Evolutionary conservation across 2,113 vertebrate genomes (phyloP), one percentile per base, ranked within the genome.

Genomic region (Austrofundulus limnaeus): DNA sequence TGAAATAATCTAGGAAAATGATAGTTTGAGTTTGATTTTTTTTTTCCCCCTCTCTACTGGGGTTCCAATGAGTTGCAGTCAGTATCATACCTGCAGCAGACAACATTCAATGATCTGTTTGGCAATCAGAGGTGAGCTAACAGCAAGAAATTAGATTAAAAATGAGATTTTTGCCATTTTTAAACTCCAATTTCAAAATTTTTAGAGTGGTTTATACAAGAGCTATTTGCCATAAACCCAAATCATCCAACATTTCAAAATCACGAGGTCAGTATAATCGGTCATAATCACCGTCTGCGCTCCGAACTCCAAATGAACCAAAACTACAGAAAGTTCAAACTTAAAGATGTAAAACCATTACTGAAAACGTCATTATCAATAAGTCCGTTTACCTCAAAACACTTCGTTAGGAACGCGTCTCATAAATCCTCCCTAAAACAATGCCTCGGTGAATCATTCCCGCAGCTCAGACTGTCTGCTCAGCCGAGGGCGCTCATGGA

Each of bases 351-450:
- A 66, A 20, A 70, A 76, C 48, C 49, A 73, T 84, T 48, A 63
- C 71, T 11, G 60, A 76, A n/a, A 51, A 46, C 34, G 53, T 72
- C 75, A 52, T 75, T 59, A 77, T 62, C n/a, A 57, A 80, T 85
- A 64, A 72, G 79, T 17, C 57, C n/a, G 78, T 81, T 85, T 78
- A 77, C 68, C 66, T 67, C 72, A 20, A 47, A 57, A 56, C 84
- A 62, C 80, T 77, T 82, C 70, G 83, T 85, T 79, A 85, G 62
- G 72, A 86, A 82, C 70, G 69, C 67, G 55, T 79, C 80, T 85
- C 85, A 84, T 85, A 85, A 87, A 88, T 86, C 80, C 82, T 84
- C 82, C 71, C 77, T 85, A 83, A n/a, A 89, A 85, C 25, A 72
- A 82, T 81, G 80, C 81, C 85, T 70, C 76, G 74, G 78, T 75